Percentiles rank a stretch among this genome's conserved stretches.
Conservation (phyloP, 2,797 vertebrate species). For the Danio kyathit region DNA sequence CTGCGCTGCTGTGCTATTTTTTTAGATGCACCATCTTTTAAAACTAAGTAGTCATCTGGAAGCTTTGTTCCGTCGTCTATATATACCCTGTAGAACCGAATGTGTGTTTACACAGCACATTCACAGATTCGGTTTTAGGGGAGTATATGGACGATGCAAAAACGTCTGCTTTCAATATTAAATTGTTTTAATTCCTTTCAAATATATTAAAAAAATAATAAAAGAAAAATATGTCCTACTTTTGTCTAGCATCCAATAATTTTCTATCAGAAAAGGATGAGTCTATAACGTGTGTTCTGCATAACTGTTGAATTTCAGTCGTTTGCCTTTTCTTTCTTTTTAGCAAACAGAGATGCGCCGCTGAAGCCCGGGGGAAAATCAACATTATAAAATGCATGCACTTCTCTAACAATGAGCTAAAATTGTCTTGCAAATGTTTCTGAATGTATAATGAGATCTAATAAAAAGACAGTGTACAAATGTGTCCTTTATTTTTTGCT, state of each 20-base stretch:
- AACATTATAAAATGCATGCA: neutral
- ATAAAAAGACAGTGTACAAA: constrained; percentile 18
- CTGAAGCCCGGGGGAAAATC: neutral
- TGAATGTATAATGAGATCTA: neutral
- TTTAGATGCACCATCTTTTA: too few relatives aligned
- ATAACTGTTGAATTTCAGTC: neutral
- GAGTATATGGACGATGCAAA: constrained; percentile 99
- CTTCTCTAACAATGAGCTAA: neutral
- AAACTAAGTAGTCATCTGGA: too few relatives aligned
- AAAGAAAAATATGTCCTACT: neutral
- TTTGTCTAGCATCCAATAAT: neutral
- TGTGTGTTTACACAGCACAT: constrained; percentile 95
- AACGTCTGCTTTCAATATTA: constrained; percentile 78
- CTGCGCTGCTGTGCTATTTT: neutral
- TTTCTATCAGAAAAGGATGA: neutral
- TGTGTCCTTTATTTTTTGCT: neutral
- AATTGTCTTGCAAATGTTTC: neutral
- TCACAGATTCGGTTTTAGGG: constrained; percentile 99
- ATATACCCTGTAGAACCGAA: constrained; percentile 99
- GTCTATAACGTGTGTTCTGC: neutral
- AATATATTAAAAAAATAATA: neutral
- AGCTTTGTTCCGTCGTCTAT: constrained; percentile 93
- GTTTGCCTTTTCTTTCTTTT: neutral
- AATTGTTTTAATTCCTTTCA: neutral
- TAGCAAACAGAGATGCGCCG: neutral